These are phyloP conservation scores for Caranx ignobilis DNA, from an alignment of 2,113 vertebrate species.

Conservation along the genomic window DNA sequence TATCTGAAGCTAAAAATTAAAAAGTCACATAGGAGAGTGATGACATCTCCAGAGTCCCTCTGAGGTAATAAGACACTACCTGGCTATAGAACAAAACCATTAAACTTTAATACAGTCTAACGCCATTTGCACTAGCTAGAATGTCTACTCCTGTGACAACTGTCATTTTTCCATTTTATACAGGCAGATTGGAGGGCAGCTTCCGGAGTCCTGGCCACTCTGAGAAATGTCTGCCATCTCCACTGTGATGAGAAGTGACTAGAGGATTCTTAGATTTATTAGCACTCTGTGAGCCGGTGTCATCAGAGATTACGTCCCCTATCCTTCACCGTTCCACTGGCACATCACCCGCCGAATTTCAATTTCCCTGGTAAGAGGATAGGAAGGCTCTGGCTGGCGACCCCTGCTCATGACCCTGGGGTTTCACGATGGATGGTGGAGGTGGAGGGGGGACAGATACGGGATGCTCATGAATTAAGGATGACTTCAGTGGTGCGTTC, in stretches of 20 bases:
- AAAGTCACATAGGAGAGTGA: neutral
- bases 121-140: conserved; percentile 29
- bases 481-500: conserved; percentile 76
- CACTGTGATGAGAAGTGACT: conserved; percentile 80
- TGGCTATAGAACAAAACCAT: conserved; percentile 33
- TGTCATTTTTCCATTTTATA: conserved; percentile 65
- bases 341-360: conserved; percentile 75
- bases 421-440: conserved; percentile 62
- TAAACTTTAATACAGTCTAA: conserved; percentile 27
- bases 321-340: conserved; percentile 75
- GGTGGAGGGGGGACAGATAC: conserved; percentile 62
- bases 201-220: conserved; percentile 48
- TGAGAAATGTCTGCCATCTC: conserved; percentile 67
- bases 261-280: conserved; percentile 82
- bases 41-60: conserved; percentile 2
- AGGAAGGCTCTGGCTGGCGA: conserved; percentile 71
- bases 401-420: conserved; percentile 75
- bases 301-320: conserved; percentile 83
- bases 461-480: conserved; percentile 79
- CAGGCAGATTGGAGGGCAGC: conserved; percentile 56
- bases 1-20: neutral
- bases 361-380: conserved; percentile 76
- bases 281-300: conserved; percentile 75
- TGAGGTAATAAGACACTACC: conserved; percentile 25
- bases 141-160: conserved; percentile 37